Evolutionary conservation across 2,797 vertebrate species (phyloP).

Genomic region (Gobio occitaniae): DNA sequence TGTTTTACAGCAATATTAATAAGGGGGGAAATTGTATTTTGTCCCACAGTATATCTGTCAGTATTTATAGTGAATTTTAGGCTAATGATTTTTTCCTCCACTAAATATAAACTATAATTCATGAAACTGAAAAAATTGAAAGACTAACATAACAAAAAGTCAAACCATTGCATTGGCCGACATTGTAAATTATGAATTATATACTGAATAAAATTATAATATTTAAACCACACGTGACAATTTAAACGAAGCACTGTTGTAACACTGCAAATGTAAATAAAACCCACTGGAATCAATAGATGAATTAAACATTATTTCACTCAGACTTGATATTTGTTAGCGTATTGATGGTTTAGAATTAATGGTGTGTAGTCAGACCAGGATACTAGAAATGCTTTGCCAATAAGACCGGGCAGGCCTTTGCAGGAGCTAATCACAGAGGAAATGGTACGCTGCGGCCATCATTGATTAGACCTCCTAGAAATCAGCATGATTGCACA

Average conservation of each 20-base stretch:
- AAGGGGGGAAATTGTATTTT: too few relatives aligned
- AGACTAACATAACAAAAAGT: not conserved
- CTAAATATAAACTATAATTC: not conserved
- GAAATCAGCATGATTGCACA: conserved; percentile 34
- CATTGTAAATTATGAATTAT: not conserved
- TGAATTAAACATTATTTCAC: not conserved
- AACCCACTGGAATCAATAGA: not conserved
- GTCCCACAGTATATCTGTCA: not conserved
- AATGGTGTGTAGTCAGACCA: conserved; percentile 3
- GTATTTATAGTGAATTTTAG: not conserved
- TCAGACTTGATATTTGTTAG: conserved; percentile 1
- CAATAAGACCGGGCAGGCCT: conserved; percentile 10
- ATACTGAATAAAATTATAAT: not conserved
- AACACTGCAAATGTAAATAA: not conserved
- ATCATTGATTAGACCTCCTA: conserved; percentile 38
- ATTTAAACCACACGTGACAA: not conserved
- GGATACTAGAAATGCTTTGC: conserved; percentile 14
- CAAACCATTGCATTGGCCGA: not conserved
- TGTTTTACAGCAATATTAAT: not conserved
- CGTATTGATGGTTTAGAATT: conserved; percentile 8
- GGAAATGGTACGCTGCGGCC: not conserved
- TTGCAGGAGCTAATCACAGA: conserved; percentile 34
- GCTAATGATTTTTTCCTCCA: not conserved
- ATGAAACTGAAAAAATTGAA: not conserved
- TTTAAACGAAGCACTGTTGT: not conserved